Evolutionary conservation across 2,797 vertebrate species (phyloP), one percentile per base, ranked within the genome.

Genomic region (Ctenopoma multispine): DNA sequence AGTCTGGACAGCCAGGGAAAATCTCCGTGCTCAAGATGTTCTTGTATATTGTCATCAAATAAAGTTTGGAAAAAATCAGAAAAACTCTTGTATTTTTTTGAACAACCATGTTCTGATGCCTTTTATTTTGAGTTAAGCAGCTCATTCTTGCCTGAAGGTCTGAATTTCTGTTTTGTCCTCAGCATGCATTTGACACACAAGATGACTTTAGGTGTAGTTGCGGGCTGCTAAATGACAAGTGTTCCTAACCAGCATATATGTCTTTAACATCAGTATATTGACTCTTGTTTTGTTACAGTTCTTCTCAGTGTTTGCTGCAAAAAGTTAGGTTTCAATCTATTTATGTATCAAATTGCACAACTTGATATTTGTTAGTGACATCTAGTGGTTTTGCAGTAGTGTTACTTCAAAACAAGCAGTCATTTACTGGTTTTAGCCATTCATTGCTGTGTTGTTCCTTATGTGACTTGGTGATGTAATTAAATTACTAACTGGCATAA

Each of bases 11-110:
- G 56, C 83, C 93, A 77, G 81, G 79, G 81, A 83, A 76, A 81
- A 80, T 85, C 88, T 79, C 57, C 88, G 62, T 87, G 86, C 87
- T 94, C 93, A 92, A 92, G 86, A 94, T 94, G 93, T 91, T 93
- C 92, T 94, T 95, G 92, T 94, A 92, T 93, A 92, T 93, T 93
- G 90, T 92, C 91, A 89, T 85, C 88, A 84, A 95, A 94, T 94
- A 92, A 93, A 89, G 1, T 88, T 87, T 83, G 69, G 72, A 64
- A 79, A 92, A 92, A 91, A 84, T 48, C 27, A 1, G 5, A 72
- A 72, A 66, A 64, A 54, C 1, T 53, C 40, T 17, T 61, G 5
- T 18, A 17, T 87, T 82, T 1, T 24, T 79, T 67, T 63, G 0
- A 54, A 36, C 4, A 56, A 12, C 18, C 3, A 0, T 47, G 29